phyloP scores from a whole-genome alignment of 2,888 invertebrate species.

The Chrysodeixis includens region DNA sequence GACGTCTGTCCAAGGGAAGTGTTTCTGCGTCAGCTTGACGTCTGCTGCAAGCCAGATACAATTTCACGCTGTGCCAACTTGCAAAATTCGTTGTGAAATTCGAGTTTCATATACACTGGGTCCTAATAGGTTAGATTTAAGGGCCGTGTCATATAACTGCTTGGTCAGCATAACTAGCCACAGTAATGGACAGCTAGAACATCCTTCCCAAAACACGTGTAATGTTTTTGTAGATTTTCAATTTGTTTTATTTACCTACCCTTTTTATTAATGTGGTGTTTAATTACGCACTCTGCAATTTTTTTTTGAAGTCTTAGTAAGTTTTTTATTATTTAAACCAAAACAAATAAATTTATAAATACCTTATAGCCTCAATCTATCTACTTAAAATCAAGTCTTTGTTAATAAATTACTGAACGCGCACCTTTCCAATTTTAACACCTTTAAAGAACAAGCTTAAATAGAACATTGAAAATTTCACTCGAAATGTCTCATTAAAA shows the following conservation, averaged over 20 bases:
- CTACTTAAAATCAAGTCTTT: slow-evolving; percentile 29
- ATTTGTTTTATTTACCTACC: too few relatives aligned
- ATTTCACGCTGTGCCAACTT: slow-evolving; percentile 88
- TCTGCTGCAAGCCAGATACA: slow-evolving; percentile 82
- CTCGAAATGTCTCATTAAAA: slow-evolving; percentile 81
- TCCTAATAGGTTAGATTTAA: slow-evolving; percentile 67
- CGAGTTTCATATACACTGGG: slow-evolving; percentile 80
- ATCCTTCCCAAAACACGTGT: too few relatives aligned
- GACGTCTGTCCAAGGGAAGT: slow-evolving; percentile 82
- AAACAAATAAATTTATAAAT: slow-evolving; percentile 13
- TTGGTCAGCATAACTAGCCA: slow-evolving; percentile 58
- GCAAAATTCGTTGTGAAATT: slow-evolving; percentile 83
- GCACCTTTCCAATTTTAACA: slow-evolving; percentile 60
- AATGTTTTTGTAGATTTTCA: background rate
- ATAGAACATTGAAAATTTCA: slow-evolving; percentile 72
- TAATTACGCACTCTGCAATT: too few relatives aligned
- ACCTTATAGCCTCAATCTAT: slow-evolving; percentile 17
- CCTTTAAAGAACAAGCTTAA: slow-evolving; percentile 60
- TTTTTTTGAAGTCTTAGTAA: too few relatives aligned
- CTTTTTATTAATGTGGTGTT: too few relatives aligned
- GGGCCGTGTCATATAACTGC: slow-evolving; percentile 60
- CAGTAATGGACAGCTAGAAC: slow-evolving; percentile 48
- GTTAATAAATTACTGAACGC: slow-evolving; percentile 46
- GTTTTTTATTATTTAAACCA: background rate
- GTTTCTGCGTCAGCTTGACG: slow-evolving; percentile 83